phyloP scores from a whole-genome alignment of 2,888 invertebrate species.

The Xanthorhoe designata region DNA sequence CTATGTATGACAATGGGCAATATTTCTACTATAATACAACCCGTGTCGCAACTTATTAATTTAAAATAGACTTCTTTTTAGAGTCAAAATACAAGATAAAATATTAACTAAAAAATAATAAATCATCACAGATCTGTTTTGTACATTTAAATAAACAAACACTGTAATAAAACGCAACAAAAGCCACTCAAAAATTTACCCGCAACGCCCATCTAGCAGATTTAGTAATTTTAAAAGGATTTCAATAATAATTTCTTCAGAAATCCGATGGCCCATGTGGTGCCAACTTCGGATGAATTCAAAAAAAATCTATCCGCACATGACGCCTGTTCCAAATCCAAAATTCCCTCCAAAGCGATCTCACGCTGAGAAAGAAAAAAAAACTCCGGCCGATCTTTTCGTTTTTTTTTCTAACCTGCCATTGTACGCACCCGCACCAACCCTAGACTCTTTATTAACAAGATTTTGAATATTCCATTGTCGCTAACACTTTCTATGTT shows the following conservation, averaged over 20 bases:
- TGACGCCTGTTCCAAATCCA: slow-evolving; percentile 79
- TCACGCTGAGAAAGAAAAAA: slow-evolving; percentile 80
- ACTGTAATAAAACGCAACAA: slow-evolving; percentile 52
- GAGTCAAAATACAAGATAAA: slow-evolving; percentile 21
- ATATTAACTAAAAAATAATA: slow-evolving; percentile 21
- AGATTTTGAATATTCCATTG: slow-evolving; percentile 84
- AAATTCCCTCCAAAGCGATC: slow-evolving; percentile 82
- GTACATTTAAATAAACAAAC: slow-evolving; percentile 66
- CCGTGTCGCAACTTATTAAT: background rate
- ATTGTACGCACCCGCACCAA: slow-evolving; percentile 63
- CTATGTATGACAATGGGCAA: too few relatives aligned
- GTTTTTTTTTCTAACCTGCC: slow-evolving; percentile 64
- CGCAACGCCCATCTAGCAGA: slow-evolving; percentile 65
- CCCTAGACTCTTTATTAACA: slow-evolving; percentile 82
- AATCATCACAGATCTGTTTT: slow-evolving; percentile 49
- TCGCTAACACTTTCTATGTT: slow-evolving; percentile 84
- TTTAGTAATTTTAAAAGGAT: slow-evolving; percentile 61
- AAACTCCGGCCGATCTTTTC: slow-evolving; percentile 69
- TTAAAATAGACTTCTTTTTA: background rate
- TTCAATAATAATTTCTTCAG: slow-evolving; percentile 64
- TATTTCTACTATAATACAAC: background rate
- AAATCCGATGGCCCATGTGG: slow-evolving; percentile 51
- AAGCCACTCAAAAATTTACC: slow-evolving; percentile 54
- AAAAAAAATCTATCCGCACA: slow-evolving; percentile 66
- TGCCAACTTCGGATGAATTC: slow-evolving; percentile 53